Conservation (phyloP, 2,113 vertebrate species). For the Melospiza georgiana region DNA sequence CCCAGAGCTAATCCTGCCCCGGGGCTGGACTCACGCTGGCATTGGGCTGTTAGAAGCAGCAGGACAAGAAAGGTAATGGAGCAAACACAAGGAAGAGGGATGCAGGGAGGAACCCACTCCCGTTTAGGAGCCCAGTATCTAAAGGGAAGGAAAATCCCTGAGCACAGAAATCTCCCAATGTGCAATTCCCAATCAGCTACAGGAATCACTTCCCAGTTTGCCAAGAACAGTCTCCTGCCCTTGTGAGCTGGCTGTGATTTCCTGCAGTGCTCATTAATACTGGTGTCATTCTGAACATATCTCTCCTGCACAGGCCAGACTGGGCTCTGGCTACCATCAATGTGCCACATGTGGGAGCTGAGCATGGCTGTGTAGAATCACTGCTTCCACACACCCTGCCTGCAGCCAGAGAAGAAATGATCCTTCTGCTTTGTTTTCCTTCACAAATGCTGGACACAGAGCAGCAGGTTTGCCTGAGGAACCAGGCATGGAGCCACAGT, state of each 20-base stretch:
- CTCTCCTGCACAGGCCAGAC: not conserved
- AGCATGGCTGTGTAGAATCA: not conserved
- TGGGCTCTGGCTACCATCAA: not conserved
- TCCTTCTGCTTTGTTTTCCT: not conserved
- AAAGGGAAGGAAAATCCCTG: not conserved
- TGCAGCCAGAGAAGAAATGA: not conserved
- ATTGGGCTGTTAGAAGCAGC: accelerated
- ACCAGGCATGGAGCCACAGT: not conserved
- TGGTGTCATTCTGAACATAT: not conserved
- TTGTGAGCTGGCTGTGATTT: not conserved
- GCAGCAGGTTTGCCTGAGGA: not conserved
- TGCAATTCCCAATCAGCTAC: not conserved
- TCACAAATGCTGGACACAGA: not conserved
- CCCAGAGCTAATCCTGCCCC: not conserved
- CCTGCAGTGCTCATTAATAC: accelerated
- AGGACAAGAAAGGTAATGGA: not conserved
- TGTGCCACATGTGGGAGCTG: accelerated
- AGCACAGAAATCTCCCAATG: not conserved
- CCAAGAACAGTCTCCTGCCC: not conserved
- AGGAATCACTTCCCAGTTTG: not conserved
- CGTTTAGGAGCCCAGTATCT: not conserved
- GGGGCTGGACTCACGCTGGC: not conserved
- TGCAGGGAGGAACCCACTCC: accelerated
- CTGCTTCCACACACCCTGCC: not conserved
- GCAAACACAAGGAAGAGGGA: not conserved